Base-by-base conservation (phyloP, 2,888 invertebrate species). In the Thalpophila matura region DNA sequence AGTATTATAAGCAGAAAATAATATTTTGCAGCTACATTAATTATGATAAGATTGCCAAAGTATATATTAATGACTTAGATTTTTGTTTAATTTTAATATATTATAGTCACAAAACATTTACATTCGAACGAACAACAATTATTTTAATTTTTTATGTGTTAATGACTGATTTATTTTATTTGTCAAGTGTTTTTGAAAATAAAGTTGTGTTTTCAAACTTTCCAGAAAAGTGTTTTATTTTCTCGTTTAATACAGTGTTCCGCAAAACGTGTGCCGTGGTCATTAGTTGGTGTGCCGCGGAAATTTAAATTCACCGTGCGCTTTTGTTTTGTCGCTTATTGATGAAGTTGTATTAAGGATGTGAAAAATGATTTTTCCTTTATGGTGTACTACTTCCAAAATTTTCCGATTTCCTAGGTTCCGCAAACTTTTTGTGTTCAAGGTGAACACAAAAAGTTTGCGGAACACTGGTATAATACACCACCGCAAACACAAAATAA, bases 141-240 rank as follows among this genome's bases (percentile, higher is more conserved):
- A 53, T 68, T 73, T n/a, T n/a, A n/a, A n/a, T n/a, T n/a, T n/a
- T n/a, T 79, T 63, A 50, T 63, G 45, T 70, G 62, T 71, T 74
- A 65, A 57, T 71, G 79, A 80, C 79, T 80, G 79, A 80, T 77
- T 76, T 73, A 67, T 63, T 62, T 67, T 63, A 57, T 68, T 47
- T 73, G 55, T 73, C 57, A 46, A 73, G 69, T 77, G 69, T 69
- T 61, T 55, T 64, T 72, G 51, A 59, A 70, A 76, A 66, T 80
- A 81, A 79, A 80, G 45, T 70, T 74, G 58, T 70, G 73, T 82
- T 81, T 79, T 72, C 53, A 74, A 73, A 79, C 69, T 77, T 77
- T 79, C 63, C 67, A 69, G 5, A 26, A 16, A 24, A 33, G 22
- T 47, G 33, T 79, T 71, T 70, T 53, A 55, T 68, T 72, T 40